Evolutionary conservation across 2,113 vertebrate genomes (phyloP).

Genomic region (Panthera leo): DNA sequence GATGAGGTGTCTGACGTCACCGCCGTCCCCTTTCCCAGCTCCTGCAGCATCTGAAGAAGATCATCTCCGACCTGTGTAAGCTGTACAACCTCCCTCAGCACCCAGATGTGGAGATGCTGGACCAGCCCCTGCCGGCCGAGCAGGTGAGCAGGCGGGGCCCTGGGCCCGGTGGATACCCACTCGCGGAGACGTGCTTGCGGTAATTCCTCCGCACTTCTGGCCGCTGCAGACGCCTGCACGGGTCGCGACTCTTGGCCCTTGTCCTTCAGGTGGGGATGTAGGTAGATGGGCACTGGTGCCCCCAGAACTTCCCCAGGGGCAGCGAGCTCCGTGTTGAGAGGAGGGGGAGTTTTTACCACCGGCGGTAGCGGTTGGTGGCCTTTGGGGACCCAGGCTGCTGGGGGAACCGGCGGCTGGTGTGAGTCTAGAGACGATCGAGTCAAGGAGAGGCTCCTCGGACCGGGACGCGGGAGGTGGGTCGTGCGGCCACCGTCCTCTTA

Average conservation of each 20-base stretch:
- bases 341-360: not conserved
- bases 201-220: not conserved
- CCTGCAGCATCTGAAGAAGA: conserved; percentile 96
- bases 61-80: conserved; percentile 98
- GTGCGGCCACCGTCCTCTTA: not conserved
- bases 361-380: not conserved
- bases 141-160: conserved; percentile 84
- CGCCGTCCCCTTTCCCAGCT: conserved; percentile 84
- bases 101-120: conserved; percentile 98
- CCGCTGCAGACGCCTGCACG: accelerated
- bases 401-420: not conserved
- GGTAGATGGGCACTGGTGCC: not conserved
- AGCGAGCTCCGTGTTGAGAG: no score
- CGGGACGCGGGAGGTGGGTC: not conserved
- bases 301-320: not conserved
- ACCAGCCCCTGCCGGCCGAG: conserved; percentile 96
- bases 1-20: conserved; percentile 15
- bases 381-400: not conserved
- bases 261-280: not conserved
- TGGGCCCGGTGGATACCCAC: not conserved
- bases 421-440: not conserved
- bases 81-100: conserved; percentile 98
- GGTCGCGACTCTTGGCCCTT: not conserved
- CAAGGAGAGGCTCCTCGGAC: not conserved
- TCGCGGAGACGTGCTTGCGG: not conserved